phyloP scores from a whole-genome alignment of 1,140 invertebrate species.

The fruit fly (Drosophila melanogaster) region DNA sequence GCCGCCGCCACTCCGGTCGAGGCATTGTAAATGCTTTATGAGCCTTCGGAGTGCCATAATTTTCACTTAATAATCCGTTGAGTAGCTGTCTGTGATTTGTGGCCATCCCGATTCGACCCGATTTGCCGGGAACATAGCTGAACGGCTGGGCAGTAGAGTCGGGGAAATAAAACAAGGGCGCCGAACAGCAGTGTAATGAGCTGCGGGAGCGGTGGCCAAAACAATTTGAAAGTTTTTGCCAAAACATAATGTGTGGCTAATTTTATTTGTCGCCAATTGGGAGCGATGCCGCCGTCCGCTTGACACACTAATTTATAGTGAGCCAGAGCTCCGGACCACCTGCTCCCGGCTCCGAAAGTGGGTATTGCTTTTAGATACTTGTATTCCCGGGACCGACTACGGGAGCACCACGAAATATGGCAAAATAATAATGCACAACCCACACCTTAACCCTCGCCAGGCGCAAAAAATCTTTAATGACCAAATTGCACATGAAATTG shows the following conservation, averaged over 20 bases:
- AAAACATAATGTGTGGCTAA: slow-evolving; percentile 82
- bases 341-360: slow-evolving; percentile 46
- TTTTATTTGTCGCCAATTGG: slow-evolving; percentile 83
- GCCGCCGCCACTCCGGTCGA: slow-evolving; percentile 37
- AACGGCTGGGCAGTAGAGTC: neutral
- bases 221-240: slow-evolving; percentile 79
- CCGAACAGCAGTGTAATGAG: slow-evolving; percentile 6
- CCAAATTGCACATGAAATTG: slow-evolving; percentile 82
- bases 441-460: neutral
- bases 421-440: slow-evolving; percentile 64
- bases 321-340: slow-evolving; percentile 53
- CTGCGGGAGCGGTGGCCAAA: slow-evolving; percentile 47
- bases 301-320: slow-evolving; percentile 72
- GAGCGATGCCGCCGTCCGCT: slow-evolving; percentile 49
- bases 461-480: slow-evolving; percentile 67
- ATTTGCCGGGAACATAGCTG: slow-evolving; percentile 6
- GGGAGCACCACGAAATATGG: slow-evolving; percentile 50
- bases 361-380: slow-evolving; percentile 59
- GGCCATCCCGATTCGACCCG: slow-evolving; percentile 52
- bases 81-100: slow-evolving; percentile 80
- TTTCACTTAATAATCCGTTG: slow-evolving; percentile 83
- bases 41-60: slow-evolving; percentile 82
- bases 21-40: slow-evolving; percentile 82
- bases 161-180: slow-evolving; percentile 31
- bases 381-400: slow-evolving; percentile 38